Percentiles rank a stretch among this genome's conserved stretches.
Evolutionary conservation across 2,113 vertebrate species (phyloP).

Genomic region (Indicator maculatus): DNA sequence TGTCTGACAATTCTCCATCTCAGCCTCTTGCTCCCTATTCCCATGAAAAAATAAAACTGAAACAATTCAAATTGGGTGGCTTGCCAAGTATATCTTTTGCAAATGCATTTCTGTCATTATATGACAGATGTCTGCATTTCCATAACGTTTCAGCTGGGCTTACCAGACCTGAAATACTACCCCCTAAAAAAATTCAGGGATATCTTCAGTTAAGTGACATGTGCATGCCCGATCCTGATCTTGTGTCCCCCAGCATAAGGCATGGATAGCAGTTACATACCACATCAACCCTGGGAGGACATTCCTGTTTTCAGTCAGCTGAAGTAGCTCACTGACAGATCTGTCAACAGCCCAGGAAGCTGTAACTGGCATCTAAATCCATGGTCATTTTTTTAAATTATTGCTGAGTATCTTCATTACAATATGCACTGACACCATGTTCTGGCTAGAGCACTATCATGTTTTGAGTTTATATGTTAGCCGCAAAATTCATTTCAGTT

Average conservation of each 20-base stretch:
- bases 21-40: not conserved
- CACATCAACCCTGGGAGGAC: not conserved
- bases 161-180: not conserved
- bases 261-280: fast-evolving
- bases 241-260: not conserved
- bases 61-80: slow-evolving; percentile 3
- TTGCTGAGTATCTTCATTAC: not conserved
- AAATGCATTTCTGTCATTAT: not conserved
- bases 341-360: not conserved
- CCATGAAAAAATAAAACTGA: slow-evolving; percentile 1
- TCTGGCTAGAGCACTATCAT: not conserved
- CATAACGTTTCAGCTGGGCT: not conserved
- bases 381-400: not conserved
- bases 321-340: not conserved
- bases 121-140: not conserved
- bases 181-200: not conserved
- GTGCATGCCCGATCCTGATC: not conserved
- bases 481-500: not conserved
- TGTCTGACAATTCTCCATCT: not conserved
- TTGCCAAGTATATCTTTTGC: not conserved
- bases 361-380: not conserved
- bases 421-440: not conserved
- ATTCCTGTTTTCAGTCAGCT: not conserved
- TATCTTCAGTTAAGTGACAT: not conserved
- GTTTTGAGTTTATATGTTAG: not conserved